Conservation (phyloP, 64 coral and sea anemone species). For the Stylophora pistillata region DNA sequence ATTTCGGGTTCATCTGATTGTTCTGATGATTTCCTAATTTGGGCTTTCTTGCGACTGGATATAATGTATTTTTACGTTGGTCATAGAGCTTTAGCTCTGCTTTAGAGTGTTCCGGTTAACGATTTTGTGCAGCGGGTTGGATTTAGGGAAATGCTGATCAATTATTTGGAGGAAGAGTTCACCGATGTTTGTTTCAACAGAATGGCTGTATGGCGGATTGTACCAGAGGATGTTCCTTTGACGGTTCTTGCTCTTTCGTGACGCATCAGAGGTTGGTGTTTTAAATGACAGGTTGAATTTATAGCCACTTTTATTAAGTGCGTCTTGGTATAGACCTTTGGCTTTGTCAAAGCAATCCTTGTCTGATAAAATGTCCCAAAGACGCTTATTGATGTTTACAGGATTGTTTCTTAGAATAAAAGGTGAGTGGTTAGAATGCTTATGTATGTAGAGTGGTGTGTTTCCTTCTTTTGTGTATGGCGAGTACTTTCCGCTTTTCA, state of each 20-base stretch:
- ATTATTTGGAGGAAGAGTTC: neutral
- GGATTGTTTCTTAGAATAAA: neutral
- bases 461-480: constrained; percentile 22
- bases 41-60: no score
- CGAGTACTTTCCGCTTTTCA: neutral
- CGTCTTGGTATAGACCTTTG: no score
- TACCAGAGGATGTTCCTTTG: neutral
- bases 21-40: no score
- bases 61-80: no score
- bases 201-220: constrained; percentile 5
- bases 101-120: constrained; percentile 3
- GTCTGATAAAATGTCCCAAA: no score
- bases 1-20: no score
- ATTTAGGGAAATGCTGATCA: neutral
- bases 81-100: no score
- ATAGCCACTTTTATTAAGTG: constrained; percentile 21
- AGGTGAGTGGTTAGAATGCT: constrained; percentile 11
- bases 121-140: no score
- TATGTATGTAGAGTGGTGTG: constrained; percentile 7
- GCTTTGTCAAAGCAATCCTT: no score
- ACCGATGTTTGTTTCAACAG: constrained; percentile 2
- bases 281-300: constrained; percentile 6
- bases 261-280: neutral
- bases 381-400: no score
- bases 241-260: no score